Evolutionary conservation across 2,113 vertebrate species (phyloP), one percentile per base, ranked within the genome.

Genomic region (Sus scrofa): DNA sequence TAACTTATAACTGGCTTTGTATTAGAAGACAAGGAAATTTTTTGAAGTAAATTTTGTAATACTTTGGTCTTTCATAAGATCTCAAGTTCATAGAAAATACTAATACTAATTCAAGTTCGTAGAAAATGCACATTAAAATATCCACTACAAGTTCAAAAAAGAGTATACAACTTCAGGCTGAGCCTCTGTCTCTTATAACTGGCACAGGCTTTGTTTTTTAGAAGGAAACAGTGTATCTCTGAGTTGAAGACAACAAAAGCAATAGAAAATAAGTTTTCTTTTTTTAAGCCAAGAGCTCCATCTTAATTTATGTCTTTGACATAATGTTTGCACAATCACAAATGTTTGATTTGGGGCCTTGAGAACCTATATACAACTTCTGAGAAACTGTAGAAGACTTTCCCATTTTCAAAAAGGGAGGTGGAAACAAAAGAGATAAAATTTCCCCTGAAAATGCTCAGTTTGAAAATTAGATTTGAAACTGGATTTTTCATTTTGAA

Each of bases 101-200:
- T 22, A 78, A 44, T 44, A 44, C 44, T 44, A 44, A 6, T 44
- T 44, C 44, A 44, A 44, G 44, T 44, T 44, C 44, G 8, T 44
- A 44, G 44, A 44, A 44, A 44, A 44, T 44, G 24, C 3, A 65
- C 44, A 87, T 44, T 65, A 77, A 96, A 95, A 91, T 24, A 71
- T n/a, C 26, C 75, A 60, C 71, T 22, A 54, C 18, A 95, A 93
- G 52, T 77, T 92, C 44, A 92, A 92, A 97, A 63, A 52, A 58
- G 13, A 71, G 16, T 50, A 3, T 39, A 62, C 11, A 74, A 68
- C 3, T 32, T 34, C 50, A 58, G 65, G 24, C 26, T 34, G 26
- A 63, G 67, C 26, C 20, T 92, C 73, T 60, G 34, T 50, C 58
- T 67, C 70, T 82, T 82, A n/a, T 12, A 85, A 92, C 75, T 44